phyloP scores from a whole-genome alignment of 2,888 invertebrate species.

The Omphaloscelis lunosa region DNA sequence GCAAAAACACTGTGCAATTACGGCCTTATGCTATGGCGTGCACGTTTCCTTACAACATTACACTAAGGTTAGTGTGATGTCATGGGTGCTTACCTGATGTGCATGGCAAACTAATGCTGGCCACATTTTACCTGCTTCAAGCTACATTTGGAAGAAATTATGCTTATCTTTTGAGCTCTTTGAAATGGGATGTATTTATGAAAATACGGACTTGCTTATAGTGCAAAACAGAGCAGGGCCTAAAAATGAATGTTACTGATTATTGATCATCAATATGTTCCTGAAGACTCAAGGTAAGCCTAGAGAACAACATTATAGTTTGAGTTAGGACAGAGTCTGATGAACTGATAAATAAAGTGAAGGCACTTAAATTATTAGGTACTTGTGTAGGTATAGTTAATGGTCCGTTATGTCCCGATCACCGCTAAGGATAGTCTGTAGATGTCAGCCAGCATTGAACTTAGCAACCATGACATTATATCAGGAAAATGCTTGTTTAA shows the following conservation, averaged over 20 bases:
- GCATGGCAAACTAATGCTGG: slow-evolving; percentile 3
- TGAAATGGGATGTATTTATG: background rate
- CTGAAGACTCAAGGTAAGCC: background rate
- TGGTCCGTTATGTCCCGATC: slow-evolving; percentile 5
- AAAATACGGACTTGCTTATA: background rate
- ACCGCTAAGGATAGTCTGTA: slow-evolving; percentile 1
- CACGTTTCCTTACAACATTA: slow-evolving; percentile 58
- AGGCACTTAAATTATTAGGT: background rate
- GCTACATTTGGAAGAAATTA: background rate
- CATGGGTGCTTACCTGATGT: slow-evolving; percentile 37
- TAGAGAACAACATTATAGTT: background rate
- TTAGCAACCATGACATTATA: slow-evolving; percentile 7
- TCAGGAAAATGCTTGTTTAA: slow-evolving; percentile 16
- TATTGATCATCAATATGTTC: background rate
- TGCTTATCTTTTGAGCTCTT: background rate
- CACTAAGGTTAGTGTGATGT: slow-evolving; percentile 51
- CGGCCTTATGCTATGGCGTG: slow-evolving; percentile 37
- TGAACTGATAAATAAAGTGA: background rate
- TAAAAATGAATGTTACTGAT: background rate
- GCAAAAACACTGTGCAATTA: slow-evolving; percentile 37
- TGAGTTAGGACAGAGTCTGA: background rate
- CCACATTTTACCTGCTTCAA: slow-evolving; percentile 8
- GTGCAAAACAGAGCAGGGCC: background rate
- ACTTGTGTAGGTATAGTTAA: background rate
- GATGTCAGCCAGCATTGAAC: slow-evolving; percentile 18